Conservation (phyloP, 2,113 vertebrate genomes). For the Scomber japonicus region DNA sequence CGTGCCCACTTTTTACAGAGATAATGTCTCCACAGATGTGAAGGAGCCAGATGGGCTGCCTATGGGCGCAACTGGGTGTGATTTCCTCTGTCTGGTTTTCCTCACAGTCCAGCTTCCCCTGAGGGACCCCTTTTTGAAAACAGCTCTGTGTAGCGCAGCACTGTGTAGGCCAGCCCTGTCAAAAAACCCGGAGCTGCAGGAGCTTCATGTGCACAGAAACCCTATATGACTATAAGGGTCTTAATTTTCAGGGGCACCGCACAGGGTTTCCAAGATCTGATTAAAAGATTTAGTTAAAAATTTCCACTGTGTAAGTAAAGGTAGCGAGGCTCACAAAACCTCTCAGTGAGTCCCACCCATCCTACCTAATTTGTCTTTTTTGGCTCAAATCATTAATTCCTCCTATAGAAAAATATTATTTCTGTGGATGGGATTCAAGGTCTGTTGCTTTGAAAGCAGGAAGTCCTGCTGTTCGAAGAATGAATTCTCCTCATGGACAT, state of each 20-base stretch:
- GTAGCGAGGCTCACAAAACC: conserved; percentile 14
- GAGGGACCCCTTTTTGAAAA: conserved; percentile 80
- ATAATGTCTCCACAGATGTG: conserved; percentile 63
- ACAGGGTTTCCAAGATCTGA: conserved; percentile 29
- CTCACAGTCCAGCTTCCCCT: conserved; percentile 83
- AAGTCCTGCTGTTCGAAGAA: conserved; percentile 22
- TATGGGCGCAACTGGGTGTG: conserved; percentile 77
- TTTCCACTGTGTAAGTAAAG: conserved; percentile 59
- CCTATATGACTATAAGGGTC: conserved; percentile 54
- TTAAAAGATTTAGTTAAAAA: conserved; percentile 53
- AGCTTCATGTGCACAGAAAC: conserved; percentile 60
- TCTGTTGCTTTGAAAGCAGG: neutral
- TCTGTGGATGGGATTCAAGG: conserved; percentile 18
- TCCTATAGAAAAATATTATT: conserved; percentile 30
- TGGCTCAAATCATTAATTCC: conserved; percentile 28
- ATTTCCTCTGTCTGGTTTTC: conserved; percentile 84
- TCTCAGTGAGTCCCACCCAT: conserved; percentile 7
- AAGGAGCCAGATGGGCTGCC: conserved; percentile 65
- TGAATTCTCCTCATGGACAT: conserved; percentile 36
- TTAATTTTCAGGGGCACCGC: conserved; percentile 61
- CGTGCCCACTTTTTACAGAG: conserved; percentile 60
- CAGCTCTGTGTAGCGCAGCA: conserved; percentile 56
- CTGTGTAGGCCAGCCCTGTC: conserved; percentile 33
- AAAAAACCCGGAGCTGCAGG: conserved; percentile 43
- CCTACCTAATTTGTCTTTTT: conserved; percentile 37